Evolutionary conservation across 2,113 vertebrate genomes (phyloP).

Genomic region (Pleuronectes platessa): DNA sequence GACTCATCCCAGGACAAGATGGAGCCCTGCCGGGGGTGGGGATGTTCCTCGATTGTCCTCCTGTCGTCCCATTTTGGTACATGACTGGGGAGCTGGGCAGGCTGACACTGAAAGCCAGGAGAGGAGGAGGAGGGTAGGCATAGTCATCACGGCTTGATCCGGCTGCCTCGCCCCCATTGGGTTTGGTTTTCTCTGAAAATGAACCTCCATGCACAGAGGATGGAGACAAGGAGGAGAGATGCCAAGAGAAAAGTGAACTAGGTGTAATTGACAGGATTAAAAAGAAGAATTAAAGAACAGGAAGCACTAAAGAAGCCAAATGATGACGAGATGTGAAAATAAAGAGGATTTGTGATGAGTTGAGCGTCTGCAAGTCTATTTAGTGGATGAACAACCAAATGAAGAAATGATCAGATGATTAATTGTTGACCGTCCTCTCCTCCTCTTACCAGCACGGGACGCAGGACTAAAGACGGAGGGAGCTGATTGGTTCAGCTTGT

Average conservation of each 20-base stretch:
- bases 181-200: slow-evolving; percentile 40
- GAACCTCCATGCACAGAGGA: slow-evolving; percentile 4
- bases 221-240: slow-evolving; percentile 4
- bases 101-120: slow-evolving; percentile 55
- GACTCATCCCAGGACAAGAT: background rate
- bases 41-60: slow-evolving; percentile 38
- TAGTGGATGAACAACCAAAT: background rate
- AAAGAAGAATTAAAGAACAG: background rate
- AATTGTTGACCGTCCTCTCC: slow-evolving; percentile 3
- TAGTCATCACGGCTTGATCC: slow-evolving; percentile 53
- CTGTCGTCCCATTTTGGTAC: slow-evolving; percentile 21
- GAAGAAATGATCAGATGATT: background rate
- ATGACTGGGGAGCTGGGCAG: slow-evolving; percentile 60
- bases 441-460: slow-evolving; percentile 66
- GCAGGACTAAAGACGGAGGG: slow-evolving; percentile 52
- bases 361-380: background rate
- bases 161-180: background rate
- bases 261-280: background rate
- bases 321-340: too few species aligned
- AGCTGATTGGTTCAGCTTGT: slow-evolving; percentile 66
- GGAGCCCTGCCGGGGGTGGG: slow-evolving; percentile 20
- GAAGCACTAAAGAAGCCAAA: too few species aligned
- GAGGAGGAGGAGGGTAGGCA: slow-evolving; percentile 59
- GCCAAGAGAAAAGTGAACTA: background rate
- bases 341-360: too few species aligned